These are phyloP conservation scores for Conus ventricosus DNA, from an alignment of 1,140 invertebrate genomes.

Conservation along the genomic window DNA sequence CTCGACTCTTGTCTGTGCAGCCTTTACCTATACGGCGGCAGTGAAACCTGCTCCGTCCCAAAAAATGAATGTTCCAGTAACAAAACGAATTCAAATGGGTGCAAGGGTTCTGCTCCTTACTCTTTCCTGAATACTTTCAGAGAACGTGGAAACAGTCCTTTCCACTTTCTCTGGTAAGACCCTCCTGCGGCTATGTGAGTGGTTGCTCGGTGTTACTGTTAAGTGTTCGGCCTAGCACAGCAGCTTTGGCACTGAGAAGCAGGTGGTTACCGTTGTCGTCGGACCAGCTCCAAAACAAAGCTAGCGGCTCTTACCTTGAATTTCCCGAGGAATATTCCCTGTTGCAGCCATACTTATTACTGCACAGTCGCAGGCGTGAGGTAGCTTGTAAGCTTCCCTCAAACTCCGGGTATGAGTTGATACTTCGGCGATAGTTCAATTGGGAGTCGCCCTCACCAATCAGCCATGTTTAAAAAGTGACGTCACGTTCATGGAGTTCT, in stretches of 20 bases:
- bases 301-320: conserved; percentile 49
- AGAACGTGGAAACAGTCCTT: too few species aligned
- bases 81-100: too few species aligned
- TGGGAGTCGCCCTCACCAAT: conserved; percentile 34
- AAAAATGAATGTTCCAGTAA: too few species aligned
- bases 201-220: not conserved
- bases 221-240: not conserved
- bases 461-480: conserved; percentile 24
- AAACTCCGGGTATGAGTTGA: not conserved
- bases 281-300: not conserved
- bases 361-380: not conserved
- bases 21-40: too few species aligned
- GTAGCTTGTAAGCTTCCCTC: not conserved
- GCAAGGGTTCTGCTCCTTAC: too few species aligned
- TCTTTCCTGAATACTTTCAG: too few species aligned
- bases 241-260: too few species aligned
- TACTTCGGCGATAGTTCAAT: not conserved
- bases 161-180: too few species aligned
- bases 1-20: too few species aligned
- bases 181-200: not conserved
- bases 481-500: conserved; percentile 32
- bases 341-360: conserved; percentile 45
- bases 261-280: not conserved
- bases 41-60: too few species aligned
- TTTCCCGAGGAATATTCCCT: conserved; percentile 55